Evolutionary conservation across 37 sponge, comb jelly and placozoan species (phyloP).

Genomic region (Spongilla lacustris): DNA sequence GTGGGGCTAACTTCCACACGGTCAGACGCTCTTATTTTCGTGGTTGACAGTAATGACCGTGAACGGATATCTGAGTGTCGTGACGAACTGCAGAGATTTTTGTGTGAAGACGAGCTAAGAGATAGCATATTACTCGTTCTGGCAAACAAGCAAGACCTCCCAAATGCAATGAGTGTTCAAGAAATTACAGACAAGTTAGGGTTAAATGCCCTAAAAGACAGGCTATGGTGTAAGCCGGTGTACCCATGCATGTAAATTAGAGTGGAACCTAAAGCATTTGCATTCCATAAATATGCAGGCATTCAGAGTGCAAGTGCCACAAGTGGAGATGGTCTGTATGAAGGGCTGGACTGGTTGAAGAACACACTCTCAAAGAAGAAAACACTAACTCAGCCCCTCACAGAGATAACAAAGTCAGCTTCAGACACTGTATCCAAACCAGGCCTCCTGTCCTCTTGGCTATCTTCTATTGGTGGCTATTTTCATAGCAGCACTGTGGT

Average conservation of each 20-base stretch:
- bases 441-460: no score
- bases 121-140: conserved; percentile 66
- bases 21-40: conserved; percentile 82
- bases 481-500: no score
- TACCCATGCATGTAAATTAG: no score
- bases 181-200: conserved; percentile 72
- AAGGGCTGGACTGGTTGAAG: conserved; percentile 74
- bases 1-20: no score
- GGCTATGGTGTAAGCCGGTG: conserved; percentile 82
- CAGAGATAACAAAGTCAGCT: conserved; percentile 42
- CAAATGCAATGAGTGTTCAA: conserved; percentile 73
- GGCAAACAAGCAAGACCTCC: conserved; percentile 96
- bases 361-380: not conserved
- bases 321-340: conserved; percentile 82
- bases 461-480: no score
- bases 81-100: conserved; percentile 58
- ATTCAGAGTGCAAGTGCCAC: no score
- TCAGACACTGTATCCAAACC: not conserved
- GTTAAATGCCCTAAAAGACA: conserved; percentile 50
- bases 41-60: conserved; percentile 90
- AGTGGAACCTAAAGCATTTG: no score
- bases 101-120: conserved; percentile 70
- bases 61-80: conserved; percentile 72
- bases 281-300: no score
- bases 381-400: not conserved